Percentiles rank a stretch among this genome's conserved stretches.
phyloP scores from a whole-genome alignment of 1,140 invertebrate genomes.

The Adoxophyes honmai region DNA sequence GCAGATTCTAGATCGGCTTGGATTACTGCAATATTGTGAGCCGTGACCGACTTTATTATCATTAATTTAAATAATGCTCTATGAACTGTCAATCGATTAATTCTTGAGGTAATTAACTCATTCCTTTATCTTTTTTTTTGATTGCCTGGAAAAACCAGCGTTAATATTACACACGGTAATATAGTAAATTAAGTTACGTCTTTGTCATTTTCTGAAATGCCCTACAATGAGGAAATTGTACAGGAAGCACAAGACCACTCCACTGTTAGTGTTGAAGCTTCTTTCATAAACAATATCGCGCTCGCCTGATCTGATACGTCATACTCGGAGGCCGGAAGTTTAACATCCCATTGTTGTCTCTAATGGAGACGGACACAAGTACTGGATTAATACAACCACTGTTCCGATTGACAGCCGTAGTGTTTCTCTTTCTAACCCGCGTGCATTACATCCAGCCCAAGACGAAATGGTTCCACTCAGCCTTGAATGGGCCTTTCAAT shows the following conservation, averaged over 20 bases:
- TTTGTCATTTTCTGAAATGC: too few species aligned
- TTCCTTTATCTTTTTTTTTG: too few species aligned
- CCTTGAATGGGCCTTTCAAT: slow-evolving; percentile 32
- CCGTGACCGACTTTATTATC: not conserved
- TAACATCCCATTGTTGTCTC: slow-evolving; percentile 19
- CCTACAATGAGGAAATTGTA: too few species aligned
- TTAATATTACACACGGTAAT: too few species aligned
- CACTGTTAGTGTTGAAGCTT: slow-evolving; percentile 4
- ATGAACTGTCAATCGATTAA: too few species aligned
- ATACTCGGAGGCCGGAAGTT: slow-evolving; percentile 15
- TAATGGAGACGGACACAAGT: slow-evolving; percentile 20
- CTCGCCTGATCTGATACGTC: not conserved
- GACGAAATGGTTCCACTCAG: slow-evolving; percentile 2
- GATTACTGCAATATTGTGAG: not conserved
- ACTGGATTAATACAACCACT: not conserved
- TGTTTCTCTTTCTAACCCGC: not conserved
- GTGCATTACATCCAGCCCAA: not conserved
- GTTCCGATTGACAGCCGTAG: not conserved
- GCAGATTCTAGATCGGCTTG: not conserved
- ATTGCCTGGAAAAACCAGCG: too few species aligned
- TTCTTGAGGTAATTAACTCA: too few species aligned
- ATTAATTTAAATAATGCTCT: too few species aligned
- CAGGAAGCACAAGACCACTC: not conserved
- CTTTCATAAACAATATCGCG: slow-evolving; percentile 8
- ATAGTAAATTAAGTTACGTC: too few species aligned